phyloP scores from a whole-genome alignment of 2,888 invertebrate species.

The Drosophila kambysellisi region DNA sequence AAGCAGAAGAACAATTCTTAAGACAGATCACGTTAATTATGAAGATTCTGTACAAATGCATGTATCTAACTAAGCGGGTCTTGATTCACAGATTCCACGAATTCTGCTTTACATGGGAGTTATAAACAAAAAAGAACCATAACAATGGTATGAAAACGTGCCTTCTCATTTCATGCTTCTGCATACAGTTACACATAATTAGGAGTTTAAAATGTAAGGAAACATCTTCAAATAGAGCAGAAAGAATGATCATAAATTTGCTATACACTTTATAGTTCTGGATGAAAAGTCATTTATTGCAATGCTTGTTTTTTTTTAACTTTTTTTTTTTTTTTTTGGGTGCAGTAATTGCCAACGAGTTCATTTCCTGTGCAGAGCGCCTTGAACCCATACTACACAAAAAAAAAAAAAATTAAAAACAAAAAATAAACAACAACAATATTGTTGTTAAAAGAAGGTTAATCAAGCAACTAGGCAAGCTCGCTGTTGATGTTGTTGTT shows the following conservation, averaged over 20 bases:
- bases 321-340: slow-evolving; percentile 10
- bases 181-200: slow-evolving; percentile 43
- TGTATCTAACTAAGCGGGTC: background rate
- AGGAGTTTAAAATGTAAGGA: slow-evolving; percentile 30
- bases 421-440: slow-evolving; percentile 19
- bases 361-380: slow-evolving; percentile 35
- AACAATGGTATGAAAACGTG: slow-evolving; percentile 43
- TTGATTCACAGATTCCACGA: background rate
- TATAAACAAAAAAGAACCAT: background rate
- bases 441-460: slow-evolving; percentile 59
- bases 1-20: background rate
- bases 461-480: slow-evolving; percentile 61
- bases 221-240: slow-evolving; percentile 8
- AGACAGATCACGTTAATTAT: background rate
- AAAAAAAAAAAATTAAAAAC: slow-evolving; percentile 2
- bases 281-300: background rate
- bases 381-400: slow-evolving; percentile 35
- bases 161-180: slow-evolving; percentile 40
- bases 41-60: background rate
- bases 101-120: background rate
- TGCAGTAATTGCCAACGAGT: slow-evolving; percentile 23
- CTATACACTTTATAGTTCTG: background rate
- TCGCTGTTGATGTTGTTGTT: slow-evolving; percentile 4
- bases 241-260: slow-evolving; percentile 9
- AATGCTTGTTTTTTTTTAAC: slow-evolving; percentile 1